Conservation (phyloP, 92 coral and sea anemone species). For the Isaurus tuberculatus region DNA sequence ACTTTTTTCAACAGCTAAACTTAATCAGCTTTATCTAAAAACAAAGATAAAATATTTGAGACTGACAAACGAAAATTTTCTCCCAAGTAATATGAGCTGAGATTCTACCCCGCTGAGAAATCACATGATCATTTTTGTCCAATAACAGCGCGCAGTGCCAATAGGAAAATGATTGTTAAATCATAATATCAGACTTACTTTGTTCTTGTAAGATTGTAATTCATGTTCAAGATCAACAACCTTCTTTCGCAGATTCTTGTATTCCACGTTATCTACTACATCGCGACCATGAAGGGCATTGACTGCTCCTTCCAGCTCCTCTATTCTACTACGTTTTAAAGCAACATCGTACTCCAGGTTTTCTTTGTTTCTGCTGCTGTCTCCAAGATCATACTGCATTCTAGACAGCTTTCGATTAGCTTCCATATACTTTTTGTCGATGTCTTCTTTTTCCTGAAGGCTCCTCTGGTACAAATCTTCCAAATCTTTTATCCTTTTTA, state of each 20-base stretch:
- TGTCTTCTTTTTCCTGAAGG: slow-evolving; percentile 87
- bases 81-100: no score
- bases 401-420: slow-evolving; percentile 77
- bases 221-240: slow-evolving; percentile 91
- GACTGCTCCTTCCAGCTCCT: slow-evolving; percentile 85
- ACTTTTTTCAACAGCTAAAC: no score
- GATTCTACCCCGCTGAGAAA: no score
- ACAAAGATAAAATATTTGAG: no score
- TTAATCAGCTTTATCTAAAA: no score
- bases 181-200: slow-evolving; percentile 32
- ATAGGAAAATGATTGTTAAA: neutral
- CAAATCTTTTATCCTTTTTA: slow-evolving; percentile 84
- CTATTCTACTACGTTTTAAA: slow-evolving; percentile 82
- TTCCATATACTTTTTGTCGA: slow-evolving; percentile 86
- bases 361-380: slow-evolving; percentile 78
- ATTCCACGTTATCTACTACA: slow-evolving; percentile 93
- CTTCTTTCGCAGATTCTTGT: slow-evolving; percentile 81
- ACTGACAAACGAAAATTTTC: no score
- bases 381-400: slow-evolving; percentile 87
- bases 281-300: slow-evolving; percentile 90
- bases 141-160: no score
- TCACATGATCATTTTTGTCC: neutral
- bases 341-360: slow-evolving; percentile 85
- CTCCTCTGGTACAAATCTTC: slow-evolving; percentile 83
- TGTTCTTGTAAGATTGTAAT: slow-evolving; percentile 85